Evolutionary conservation across 2,113 vertebrate genomes (phyloP), one percentile per base, ranked within the genome.

Genomic region (Chloropsis cyanopogon): DNA sequence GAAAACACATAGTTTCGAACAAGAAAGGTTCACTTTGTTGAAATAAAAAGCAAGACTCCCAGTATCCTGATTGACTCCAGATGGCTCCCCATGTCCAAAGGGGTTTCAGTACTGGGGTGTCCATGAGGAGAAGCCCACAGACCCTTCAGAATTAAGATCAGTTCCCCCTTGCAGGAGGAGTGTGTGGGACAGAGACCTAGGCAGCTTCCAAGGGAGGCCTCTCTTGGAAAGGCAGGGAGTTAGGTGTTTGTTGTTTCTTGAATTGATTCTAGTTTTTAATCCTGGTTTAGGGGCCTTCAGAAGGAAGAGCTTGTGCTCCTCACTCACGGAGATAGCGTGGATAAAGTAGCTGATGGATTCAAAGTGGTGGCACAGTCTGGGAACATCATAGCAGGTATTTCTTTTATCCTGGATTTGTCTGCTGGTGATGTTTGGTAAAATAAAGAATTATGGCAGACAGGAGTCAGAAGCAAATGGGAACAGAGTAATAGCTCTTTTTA

Each of bases 281-380:
- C 49, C 85, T 76, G 75, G 15, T 97, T 75, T 97, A 99, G 99
- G 97, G 99, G 99, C 78, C 98, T 99, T 91, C 99, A 99, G 97
- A 99, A 99, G 96, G 99, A 99, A 93, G 99, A 99, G 90, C 96
- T 99, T 65, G 99, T 99, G 70, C 97, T 99, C 71, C 98, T 99
- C 90, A 99, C 99, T 44, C 99, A 99, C 3, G 99, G 99, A 84
- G 99, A 99, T 64, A 99, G 99, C 8, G 99, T 99, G 92, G 99
- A 99, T 97, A 99, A 99, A 97, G 99, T 99, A 47, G 99, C 99
- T 39, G 99, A 99, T 88, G 99, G 99, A 64, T 99, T 99, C 98
- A 99, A 99, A 95, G 98, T 99, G 79, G 99, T 99, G 94, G 99
- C 99, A 31, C 99, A 99, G 88, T 99, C 99, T 92, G 99, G 99